These are phyloP conservation scores for Gadopsis bispinosus DNA, from an alignment of 2,797 vertebrate genomes.

Conservation along the genomic window DNA sequence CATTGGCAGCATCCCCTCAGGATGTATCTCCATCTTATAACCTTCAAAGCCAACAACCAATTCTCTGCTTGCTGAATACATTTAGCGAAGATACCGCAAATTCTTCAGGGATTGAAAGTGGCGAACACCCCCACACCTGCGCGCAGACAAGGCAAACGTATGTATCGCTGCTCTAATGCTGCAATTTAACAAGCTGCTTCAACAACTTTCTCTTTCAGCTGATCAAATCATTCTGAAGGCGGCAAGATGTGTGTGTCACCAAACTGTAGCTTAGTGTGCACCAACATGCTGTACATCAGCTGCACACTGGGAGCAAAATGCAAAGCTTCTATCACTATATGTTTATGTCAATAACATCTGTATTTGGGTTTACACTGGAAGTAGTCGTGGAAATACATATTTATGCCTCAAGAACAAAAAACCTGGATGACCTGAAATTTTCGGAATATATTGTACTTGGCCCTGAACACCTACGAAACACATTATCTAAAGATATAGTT, in stretches of 20 bases:
- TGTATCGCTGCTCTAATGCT: slow-evolving; percentile 21
- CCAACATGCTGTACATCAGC: background rate
- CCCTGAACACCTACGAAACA: too few relatives aligned
- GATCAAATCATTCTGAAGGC: background rate
- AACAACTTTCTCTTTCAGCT: slow-evolving; percentile 13
- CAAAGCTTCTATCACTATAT: background rate
- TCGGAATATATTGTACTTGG: too few relatives aligned
- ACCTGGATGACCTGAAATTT: too few relatives aligned
- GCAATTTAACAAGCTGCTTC: slow-evolving; percentile 31
- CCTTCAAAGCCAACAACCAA: slow-evolving; percentile 37
- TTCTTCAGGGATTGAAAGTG: slow-evolving; percentile 38
- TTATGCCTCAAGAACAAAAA: too few relatives aligned
- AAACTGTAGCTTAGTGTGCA: too few relatives aligned
- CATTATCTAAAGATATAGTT: too few relatives aligned
- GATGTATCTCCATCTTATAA: slow-evolving; percentile 34
- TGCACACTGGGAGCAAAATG: background rate
- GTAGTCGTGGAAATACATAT: too few relatives aligned
- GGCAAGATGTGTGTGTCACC: background rate
- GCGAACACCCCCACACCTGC: slow-evolving; percentile 25
- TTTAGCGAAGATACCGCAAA: slow-evolving; percentile 44
- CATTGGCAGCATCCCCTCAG: slow-evolving; percentile 14
- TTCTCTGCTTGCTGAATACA: slow-evolving; percentile 41
- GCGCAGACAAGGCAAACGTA: slow-evolving; percentile 26
- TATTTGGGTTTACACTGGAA: background rate
- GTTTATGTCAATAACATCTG: background rate